Base-by-base conservation (phyloP, 2,797 vertebrate genomes). In the Siniperca obscura region DNA sequence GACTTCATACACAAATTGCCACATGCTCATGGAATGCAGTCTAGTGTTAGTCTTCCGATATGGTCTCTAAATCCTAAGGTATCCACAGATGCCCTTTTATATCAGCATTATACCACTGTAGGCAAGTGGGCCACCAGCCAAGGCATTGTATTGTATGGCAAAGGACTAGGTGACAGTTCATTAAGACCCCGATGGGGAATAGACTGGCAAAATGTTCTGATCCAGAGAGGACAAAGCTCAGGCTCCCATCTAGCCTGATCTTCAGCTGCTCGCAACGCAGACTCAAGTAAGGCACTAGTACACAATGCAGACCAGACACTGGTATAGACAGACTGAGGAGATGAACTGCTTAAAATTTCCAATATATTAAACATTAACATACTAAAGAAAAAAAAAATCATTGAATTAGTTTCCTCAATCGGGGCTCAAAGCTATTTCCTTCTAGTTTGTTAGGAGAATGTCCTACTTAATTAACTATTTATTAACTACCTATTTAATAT, bases 201-300 rank as follows among this genome's bases (percentile, higher is more conserved):
- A 81, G 86, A 93, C 85, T 92, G 91, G 89, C 90, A 92, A 81
- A 78, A 88, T 84, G 81, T 88, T 90, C 80, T 83, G 88, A 91
- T 91, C 91, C 91, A 90, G 89, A 94, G 86, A 92, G 87, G 87
- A 91, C 85, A 88, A 91, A 90, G 88, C 89, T 91, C 83, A 92
- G 89, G 86, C 89, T 85, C 86, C 83, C 86, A 92, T 77, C 84
- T 78, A 80, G 87, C 87, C 90, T 82, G 87, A 87, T 90, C 77
- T 85, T 85, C 86, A 90, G 85, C 92, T 90, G 92, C 89, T 93
- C 53, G 56, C 86, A 91, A 80, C 84, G 84, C 93, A 93, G 93
- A 91, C 93, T 94, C 93, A 87, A 94, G 87, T 96, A 96, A 96
- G 95, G 96, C 96, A 96, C 95, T 95, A 95, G 90, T 94, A 94